Base-by-base conservation (phyloP, 2,888 invertebrate species). In the Stenolophus ochropezus region DNA sequence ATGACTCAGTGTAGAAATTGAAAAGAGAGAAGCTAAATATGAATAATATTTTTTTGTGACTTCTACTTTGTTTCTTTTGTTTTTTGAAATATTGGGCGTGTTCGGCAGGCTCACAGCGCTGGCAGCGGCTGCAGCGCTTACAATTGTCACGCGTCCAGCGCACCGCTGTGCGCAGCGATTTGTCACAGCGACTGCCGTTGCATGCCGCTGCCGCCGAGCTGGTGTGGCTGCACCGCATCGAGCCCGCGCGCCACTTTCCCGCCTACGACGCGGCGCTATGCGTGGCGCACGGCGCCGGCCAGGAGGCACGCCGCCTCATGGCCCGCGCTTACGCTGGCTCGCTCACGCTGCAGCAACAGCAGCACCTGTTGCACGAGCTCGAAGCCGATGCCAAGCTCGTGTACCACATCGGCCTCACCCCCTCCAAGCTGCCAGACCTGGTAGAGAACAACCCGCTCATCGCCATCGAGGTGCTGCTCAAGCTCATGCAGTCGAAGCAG, bases 401-500 rank as follows among this genome's bases (percentile, higher is more conserved):
- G 0, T 94, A 96, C 88, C 95, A 96, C 86, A 94, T 96, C 84
- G 96, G 96, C 71, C 90, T 96, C 71, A 95, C 96, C 1, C 96
- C 97, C 8, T 91, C 92, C 65, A 96, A 96, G 90, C 89, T 98
- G 58, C 98, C 98, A 0, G 97, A 97, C 85, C 90, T 99, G 81
- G 98, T 99, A 78, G 98, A 99, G 90, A 97, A 98, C 90, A 99
- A 98, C 91, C 98, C 98, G 0, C 91, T 98, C 85, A 96, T 99
- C 84, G 98, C 98, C 0, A 98, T 98, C 86, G 97, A 98, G 87
- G 97, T 98, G 77, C 90, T 99, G 23, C 90, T 98, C 69, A 96
- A 96, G 88, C 91, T 98, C 84, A 98, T 98, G 94, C 93, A 96
- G 88, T 97, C 97, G 0, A 95, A 94, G 86, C 96, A 98, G 89